A percentile compares a stretch with the other conserved stretches of the same genome.
These are phyloP conservation scores for Lucinisca nassula DNA, from an alignment of 2,888 invertebrate genomes.

Conservation along the genomic window DNA sequence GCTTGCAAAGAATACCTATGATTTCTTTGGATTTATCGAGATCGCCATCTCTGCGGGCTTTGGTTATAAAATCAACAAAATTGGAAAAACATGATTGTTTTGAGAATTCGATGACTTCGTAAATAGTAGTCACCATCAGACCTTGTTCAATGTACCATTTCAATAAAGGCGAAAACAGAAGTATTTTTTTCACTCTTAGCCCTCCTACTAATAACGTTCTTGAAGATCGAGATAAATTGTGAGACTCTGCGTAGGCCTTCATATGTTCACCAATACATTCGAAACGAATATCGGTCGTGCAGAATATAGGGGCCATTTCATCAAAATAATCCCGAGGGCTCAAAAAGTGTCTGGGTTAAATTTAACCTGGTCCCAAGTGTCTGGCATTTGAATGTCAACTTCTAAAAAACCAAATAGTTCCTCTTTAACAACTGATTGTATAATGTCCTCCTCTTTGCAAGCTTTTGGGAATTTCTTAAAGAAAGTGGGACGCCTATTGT, in stretches of 20 bases:
- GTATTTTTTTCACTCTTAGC: background rate
- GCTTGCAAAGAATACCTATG: background rate
- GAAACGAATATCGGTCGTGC: background rate
- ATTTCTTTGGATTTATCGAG: background rate
- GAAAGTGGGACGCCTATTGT: too few species aligned
- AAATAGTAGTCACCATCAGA: background rate
- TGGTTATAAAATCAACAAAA: background rate
- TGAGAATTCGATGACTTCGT: background rate
- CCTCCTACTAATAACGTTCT: background rate
- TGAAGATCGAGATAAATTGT: slow-evolving; percentile 2
- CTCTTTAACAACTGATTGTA: too few species aligned
- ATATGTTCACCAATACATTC: background rate
- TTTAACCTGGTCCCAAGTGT: too few species aligned
- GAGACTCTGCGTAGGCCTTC: background rate
- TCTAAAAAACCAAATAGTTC: too few species aligned
- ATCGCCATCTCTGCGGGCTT: background rate
- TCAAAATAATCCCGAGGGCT: too few species aligned
- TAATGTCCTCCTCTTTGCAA: too few species aligned
- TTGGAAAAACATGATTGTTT: background rate
- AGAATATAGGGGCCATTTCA: background rate
- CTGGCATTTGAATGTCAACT: too few species aligned
- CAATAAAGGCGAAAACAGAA: background rate
- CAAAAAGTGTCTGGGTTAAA: too few species aligned
- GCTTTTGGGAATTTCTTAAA: too few species aligned
- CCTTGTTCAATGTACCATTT: slow-evolving; percentile 4